phyloP scores from a whole-genome alignment of 2,113 vertebrate species.

The Labeo rohita region DNA sequence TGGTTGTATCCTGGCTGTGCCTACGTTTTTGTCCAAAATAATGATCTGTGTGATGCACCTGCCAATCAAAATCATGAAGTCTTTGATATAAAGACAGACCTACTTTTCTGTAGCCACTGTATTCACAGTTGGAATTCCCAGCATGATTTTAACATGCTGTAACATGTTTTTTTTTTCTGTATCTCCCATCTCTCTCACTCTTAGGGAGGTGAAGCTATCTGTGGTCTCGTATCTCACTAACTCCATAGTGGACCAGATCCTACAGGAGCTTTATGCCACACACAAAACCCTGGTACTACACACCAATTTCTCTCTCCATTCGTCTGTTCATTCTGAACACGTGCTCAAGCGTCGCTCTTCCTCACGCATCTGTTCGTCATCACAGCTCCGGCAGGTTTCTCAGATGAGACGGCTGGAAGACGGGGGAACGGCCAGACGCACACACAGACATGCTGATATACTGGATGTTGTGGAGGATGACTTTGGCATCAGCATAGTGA shows the following conservation, averaged over 20 bases:
- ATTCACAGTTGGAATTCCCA: neutral
- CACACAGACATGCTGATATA: slow-evolving; percentile 68
- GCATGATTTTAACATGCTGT: slow-evolving; percentile 1
- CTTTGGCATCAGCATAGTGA: slow-evolving; percentile 75
- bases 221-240: slow-evolving; percentile 91
- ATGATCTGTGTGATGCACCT: neutral
- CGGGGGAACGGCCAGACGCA: slow-evolving; percentile 63
- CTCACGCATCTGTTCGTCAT: neutral
- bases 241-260: slow-evolving; percentile 88
- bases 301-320: neutral
- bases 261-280: slow-evolving; percentile 85
- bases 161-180: slow-evolving; percentile 40
- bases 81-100: neutral
- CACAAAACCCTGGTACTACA: slow-evolving; percentile 86
- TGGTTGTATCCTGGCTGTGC: neutral
- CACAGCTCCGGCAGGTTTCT: slow-evolving; percentile 76
- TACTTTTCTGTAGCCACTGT: neutral
- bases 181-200: neutral
- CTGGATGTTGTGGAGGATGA: slow-evolving; percentile 77
- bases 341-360: neutral
- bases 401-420: slow-evolving; percentile 76
- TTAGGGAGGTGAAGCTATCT: slow-evolving; percentile 88
- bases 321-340: slow-evolving; percentile 20
- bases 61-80: neutral
- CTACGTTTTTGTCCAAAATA: neutral